Conservation (phyloP, 2,113 vertebrate genomes). For the Bos javanicus region DNA sequence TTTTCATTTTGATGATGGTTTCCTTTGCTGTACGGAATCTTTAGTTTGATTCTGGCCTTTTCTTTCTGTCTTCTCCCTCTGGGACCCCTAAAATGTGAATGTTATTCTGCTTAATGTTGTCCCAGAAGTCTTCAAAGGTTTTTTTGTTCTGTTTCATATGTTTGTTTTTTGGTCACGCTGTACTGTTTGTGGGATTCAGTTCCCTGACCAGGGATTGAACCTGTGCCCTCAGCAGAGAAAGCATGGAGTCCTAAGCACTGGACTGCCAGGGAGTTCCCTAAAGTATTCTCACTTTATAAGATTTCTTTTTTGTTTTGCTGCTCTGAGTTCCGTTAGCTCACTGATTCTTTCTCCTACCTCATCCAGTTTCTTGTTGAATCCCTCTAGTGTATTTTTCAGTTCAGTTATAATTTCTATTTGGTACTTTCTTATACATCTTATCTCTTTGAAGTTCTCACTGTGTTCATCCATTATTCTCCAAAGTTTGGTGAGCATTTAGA, state of each 20-base stretch:
- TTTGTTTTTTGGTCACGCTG: neutral
- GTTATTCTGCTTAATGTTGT: neutral
- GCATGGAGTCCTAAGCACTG: neutral
- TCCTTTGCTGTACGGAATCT: neutral
- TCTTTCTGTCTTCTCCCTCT: neutral
- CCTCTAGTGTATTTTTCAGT: neutral
- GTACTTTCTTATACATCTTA: neutral
- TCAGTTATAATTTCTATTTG: neutral
- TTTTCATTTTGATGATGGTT: neutral
- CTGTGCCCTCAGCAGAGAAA: neutral
- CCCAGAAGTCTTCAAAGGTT: neutral
- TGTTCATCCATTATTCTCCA: neutral
- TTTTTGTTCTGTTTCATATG: neutral
- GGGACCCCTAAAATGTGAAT: neutral
- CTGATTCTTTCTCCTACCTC: neutral
- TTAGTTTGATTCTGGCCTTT: neutral
- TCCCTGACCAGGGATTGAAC: neutral
- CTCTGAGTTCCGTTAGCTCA: neutral
- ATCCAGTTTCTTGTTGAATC: neutral
- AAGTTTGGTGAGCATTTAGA: neutral
- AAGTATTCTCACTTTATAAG: neutral
- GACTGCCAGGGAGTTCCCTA: neutral
- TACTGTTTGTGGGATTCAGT: neutral
- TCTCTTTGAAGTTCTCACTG: neutral
- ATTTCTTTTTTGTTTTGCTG: neutral